phyloP scores from a whole-genome alignment of 1,140 invertebrate species.

The Drosophila pruinosa region DNA sequence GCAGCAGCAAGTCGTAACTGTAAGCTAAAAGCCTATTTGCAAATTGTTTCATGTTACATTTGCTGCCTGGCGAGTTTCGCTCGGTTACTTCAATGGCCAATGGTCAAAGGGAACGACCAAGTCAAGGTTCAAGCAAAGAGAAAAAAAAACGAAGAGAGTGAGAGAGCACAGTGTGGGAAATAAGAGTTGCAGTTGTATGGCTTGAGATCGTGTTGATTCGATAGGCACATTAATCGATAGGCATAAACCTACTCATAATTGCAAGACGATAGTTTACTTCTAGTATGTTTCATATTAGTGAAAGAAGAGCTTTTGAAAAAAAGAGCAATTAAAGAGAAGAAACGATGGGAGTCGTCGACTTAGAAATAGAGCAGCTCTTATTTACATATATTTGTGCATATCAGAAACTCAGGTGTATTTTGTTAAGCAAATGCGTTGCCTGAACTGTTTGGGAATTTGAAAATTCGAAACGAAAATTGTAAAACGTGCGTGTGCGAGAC shows the following conservation, averaged over 20 bases:
- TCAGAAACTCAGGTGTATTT: too few species aligned
- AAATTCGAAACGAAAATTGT: conserved; percentile 19
- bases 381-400: too few species aligned
- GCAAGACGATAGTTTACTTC: too few species aligned
- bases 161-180: neutral
- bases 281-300: too few species aligned
- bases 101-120: neutral
- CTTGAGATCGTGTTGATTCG: too few species aligned
- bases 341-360: too few species aligned
- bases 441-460: conserved; percentile 28
- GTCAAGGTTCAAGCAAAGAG: neutral
- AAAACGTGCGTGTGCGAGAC: neutral
- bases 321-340: too few species aligned
- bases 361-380: too few species aligned
- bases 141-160: neutral
- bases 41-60: conserved; percentile 56
- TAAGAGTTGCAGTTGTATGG: neutral
- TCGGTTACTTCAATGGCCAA: conserved; percentile 21
- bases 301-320: too few species aligned
- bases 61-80: conserved; percentile 11
- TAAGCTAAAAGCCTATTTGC: conserved; percentile 59
- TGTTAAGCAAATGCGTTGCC: neutral
- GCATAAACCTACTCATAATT: too few species aligned
- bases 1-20: conserved; percentile 10
- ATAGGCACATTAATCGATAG: too few species aligned